phyloP scores from a whole-genome alignment of 2,113 vertebrate genomes.

The Eubucco bourcierii region DNA sequence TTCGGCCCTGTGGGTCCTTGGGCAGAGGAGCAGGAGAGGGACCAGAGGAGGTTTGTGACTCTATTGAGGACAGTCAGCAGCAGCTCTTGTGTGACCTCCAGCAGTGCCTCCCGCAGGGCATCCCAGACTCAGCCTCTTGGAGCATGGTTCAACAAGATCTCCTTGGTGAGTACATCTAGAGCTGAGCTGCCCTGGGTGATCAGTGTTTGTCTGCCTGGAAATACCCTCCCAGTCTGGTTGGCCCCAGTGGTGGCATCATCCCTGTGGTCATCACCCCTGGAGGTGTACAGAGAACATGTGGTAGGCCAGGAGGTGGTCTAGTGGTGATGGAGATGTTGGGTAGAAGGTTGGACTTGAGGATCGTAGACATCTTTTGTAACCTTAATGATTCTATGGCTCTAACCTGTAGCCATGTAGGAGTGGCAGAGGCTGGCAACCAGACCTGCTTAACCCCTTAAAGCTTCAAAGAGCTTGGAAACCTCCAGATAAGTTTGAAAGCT shows the following conservation, averaged over 20 bases:
- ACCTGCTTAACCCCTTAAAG: background rate
- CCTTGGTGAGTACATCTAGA: background rate
- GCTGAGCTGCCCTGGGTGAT: background rate
- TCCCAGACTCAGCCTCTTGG: background rate
- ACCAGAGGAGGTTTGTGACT: background rate
- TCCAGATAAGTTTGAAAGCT: accelerated
- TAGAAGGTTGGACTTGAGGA: too few species aligned
- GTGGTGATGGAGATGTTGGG: too few species aligned
- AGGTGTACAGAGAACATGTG: too few species aligned
- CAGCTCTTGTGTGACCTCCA: accelerated
- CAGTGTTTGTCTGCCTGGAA: background rate
- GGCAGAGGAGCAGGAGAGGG: accelerated
- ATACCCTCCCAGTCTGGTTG: background rate
- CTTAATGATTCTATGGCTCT: too few species aligned
- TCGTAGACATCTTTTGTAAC: too few species aligned
- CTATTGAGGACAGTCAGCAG: background rate
- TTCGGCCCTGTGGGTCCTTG: accelerated
- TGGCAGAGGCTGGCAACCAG: background rate
- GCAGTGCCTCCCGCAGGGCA: background rate
- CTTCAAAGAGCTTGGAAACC: accelerated
- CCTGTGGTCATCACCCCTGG: too few species aligned
- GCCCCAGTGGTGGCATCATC: too few species aligned
- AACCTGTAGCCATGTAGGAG: background rate
- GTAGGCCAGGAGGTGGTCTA: too few species aligned
- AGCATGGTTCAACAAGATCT: accelerated